These are phyloP conservation scores for Himalopsyche japonica DNA, from an alignment of 2,888 invertebrate genomes.

Conservation along the genomic window DNA sequence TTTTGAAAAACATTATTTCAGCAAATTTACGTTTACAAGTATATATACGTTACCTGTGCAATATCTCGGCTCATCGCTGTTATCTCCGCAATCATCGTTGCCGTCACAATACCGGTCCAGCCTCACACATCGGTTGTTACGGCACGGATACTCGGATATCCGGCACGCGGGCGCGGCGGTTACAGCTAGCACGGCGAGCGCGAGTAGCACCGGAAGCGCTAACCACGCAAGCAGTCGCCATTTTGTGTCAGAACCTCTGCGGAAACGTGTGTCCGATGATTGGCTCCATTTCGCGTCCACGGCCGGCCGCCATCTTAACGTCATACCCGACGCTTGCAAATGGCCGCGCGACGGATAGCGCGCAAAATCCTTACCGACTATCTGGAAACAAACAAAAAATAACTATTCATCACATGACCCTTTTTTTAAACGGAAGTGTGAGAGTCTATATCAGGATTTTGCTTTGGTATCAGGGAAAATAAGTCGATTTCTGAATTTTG, in stretches of 20 bases:
- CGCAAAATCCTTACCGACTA: slow-evolving; percentile 8
- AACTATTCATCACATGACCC: no score
- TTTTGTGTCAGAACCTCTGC: neutral
- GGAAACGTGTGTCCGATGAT: neutral
- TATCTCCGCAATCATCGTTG: slow-evolving; percentile 80
- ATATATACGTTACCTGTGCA: slow-evolving; percentile 70
- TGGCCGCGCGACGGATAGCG: slow-evolving; percentile 3
- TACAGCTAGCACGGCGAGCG: slow-evolving; percentile 44
- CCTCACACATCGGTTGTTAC: slow-evolving; percentile 73
- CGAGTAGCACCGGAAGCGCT: slow-evolving; percentile 5
- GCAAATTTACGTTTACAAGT: neutral
- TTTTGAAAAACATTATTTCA: neutral
- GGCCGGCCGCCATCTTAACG: slow-evolving; percentile 1
- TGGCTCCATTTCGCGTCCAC: neutral
- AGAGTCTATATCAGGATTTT: no score
- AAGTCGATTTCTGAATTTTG: no score
- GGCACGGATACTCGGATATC: slow-evolving; percentile 77
- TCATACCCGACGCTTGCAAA: neutral
- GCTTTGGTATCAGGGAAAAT: no score
- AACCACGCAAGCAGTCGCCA: slow-evolving; percentile 6
- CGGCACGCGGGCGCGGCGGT: slow-evolving; percentile 66
- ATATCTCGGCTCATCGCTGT: slow-evolving; percentile 80
- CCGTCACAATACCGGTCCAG: slow-evolving; percentile 88
- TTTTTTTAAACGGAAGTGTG: no score
- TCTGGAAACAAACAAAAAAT: slow-evolving; percentile 13